Percentiles rank a stretch among this genome's conserved stretches.
These are phyloP conservation scores for Perithous albicinctus DNA, from an alignment of 2,888 invertebrate species.

Conservation along the genomic window DNA sequence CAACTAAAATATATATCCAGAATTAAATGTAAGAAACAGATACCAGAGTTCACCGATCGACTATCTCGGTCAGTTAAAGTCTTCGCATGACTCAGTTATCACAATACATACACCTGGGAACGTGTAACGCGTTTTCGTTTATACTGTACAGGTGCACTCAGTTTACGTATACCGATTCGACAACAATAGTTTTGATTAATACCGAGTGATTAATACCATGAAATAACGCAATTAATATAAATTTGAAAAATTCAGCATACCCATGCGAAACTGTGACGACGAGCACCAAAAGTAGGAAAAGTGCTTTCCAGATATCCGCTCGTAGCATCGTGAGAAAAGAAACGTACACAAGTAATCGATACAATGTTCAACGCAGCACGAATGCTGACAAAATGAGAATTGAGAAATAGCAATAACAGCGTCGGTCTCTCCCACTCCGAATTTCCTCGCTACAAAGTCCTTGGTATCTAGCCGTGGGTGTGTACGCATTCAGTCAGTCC, in stretches of 20 bases:
- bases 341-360: not conserved
- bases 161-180: not conserved
- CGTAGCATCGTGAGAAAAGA: constrained; percentile 35
- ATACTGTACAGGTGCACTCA: not conserved
- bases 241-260: constrained; percentile 43
- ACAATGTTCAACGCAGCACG: not conserved
- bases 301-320: constrained; percentile 30
- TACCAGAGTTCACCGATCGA: too few species aligned
- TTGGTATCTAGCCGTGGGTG: not conserved
- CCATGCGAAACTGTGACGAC: constrained; percentile 33
- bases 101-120: not conserved
- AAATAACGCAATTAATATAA: too few species aligned
- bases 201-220: too few species aligned
- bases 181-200: constrained; percentile 3
- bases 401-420: constrained; percentile 37
- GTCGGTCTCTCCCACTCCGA: constrained; percentile 40
- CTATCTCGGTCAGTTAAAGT: not conserved
- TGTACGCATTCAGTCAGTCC: constrained; percentile 22
- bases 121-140: not conserved
- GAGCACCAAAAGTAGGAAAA: constrained; percentile 40
- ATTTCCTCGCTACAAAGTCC: not conserved
- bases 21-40: too few species aligned
- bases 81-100: not conserved
- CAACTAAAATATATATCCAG: too few species aligned
- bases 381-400: constrained; percentile 4